Evolutionary conservation across 2,888 invertebrate genomes (phyloP).

Genomic region (Leptothorax acervorum): DNA sequence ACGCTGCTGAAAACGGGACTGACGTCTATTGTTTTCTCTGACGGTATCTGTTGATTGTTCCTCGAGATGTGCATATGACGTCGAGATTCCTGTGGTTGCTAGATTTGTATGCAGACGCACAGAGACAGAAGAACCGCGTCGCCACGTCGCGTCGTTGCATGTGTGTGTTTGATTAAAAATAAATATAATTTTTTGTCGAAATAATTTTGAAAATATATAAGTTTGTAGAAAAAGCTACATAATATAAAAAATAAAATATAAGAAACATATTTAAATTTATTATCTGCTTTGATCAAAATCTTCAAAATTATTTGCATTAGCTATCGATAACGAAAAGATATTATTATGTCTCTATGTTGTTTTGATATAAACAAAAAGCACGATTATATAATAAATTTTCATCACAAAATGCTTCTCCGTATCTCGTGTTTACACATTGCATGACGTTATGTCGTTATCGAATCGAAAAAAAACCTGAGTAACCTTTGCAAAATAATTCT

Average conservation of each 20-base stretch:
- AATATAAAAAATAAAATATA: background rate
- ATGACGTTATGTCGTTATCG: background rate
- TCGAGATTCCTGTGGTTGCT: conserved; percentile 55
- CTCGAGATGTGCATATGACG: conserved; percentile 52
- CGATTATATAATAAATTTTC: background rate
- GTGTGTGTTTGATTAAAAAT: conserved; percentile 62
- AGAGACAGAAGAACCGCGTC: background rate
- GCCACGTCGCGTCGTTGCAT: background rate
- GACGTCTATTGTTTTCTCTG: conserved; percentile 68
- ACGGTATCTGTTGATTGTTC: conserved; percentile 68
- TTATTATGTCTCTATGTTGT: background rate
- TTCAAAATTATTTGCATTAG: background rate
- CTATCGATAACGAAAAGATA: background rate
- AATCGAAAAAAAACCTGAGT: background rate
- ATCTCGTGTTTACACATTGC: background rate
- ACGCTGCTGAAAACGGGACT: conserved; percentile 57
- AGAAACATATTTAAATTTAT: background rate
- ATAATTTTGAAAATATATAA: background rate
- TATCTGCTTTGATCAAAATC: background rate
- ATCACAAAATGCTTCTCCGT: background rate
- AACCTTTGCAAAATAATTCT: conserved; percentile 24
- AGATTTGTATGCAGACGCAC: conserved; percentile 9
- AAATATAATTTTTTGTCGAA: conserved; percentile 20
- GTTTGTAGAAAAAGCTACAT: background rate
- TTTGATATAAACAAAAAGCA: background rate